Conservation (phyloP, 2,888 invertebrate genomes). For the Aquatica leii region DNA sequence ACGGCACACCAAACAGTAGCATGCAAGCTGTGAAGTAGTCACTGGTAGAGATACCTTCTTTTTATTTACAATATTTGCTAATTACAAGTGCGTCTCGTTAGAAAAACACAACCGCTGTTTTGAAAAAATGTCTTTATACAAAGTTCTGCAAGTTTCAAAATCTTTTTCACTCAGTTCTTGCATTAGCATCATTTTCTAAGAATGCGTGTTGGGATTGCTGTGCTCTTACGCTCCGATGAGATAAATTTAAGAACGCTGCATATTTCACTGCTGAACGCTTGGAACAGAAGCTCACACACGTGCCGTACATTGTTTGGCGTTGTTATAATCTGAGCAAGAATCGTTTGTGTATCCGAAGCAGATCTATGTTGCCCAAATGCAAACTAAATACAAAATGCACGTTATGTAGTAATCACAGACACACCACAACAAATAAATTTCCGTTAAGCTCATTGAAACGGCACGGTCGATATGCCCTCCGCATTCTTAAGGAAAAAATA, state of each 20-base stretch:
- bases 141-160: not conserved
- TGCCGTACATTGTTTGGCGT: too few species aligned
- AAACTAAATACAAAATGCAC: too few species aligned
- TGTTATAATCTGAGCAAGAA: too few species aligned
- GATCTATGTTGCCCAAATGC: too few species aligned
- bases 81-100: slow-evolving; percentile 39
- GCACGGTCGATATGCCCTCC: too few species aligned
- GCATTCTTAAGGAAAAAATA: too few species aligned
- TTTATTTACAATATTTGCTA: slow-evolving; percentile 38
- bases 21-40: slow-evolving; percentile 37
- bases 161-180: slow-evolving; percentile 8
- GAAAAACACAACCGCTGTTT: slow-evolving; percentile 10
- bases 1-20: slow-evolving; percentile 2
- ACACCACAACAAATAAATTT: too few species aligned
- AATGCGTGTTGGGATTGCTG: not conserved
- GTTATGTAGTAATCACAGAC: too few species aligned
- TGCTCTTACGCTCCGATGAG: slow-evolving; percentile 6
- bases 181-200: not conserved
- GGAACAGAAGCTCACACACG: too few species aligned
- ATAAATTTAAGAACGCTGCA: not conserved
- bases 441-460: too few species aligned
- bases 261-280: not conserved
- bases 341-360: too few species aligned
- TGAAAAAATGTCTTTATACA: not conserved
- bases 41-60: slow-evolving; percentile 41